Conservation (phyloP, 2,888 invertebrate genomes). For the Phania funesta region DNA sequence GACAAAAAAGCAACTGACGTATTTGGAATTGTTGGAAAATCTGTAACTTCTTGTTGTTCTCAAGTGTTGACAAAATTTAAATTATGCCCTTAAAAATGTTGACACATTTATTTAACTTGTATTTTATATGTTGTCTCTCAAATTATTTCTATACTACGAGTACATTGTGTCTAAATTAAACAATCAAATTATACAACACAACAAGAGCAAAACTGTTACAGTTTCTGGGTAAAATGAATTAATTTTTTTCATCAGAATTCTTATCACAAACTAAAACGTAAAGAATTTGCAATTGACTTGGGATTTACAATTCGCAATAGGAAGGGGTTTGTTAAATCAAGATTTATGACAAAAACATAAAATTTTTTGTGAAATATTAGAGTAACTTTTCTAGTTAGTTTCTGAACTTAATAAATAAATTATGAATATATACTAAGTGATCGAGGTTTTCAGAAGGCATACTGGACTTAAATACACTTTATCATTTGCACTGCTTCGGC, state of each 20-base stretch:
- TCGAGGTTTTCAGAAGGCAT: too few relatives aligned
- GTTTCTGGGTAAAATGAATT: conserved; percentile 39
- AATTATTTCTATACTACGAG: background rate
- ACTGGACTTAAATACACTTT: too few relatives aligned
- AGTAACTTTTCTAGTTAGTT: too few relatives aligned
- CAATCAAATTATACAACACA: conserved; percentile 41
- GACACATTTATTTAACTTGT: conserved; percentile 34
- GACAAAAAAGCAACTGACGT: background rate
- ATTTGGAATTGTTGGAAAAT: background rate
- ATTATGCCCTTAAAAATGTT: conserved; percentile 46
- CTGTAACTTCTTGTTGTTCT: conserved; percentile 32
- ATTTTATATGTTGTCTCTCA: background rate
- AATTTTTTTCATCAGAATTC: too few relatives aligned
- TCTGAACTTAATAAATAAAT: too few relatives aligned
- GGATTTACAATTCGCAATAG: background rate
- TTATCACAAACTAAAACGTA: conserved; percentile 17
- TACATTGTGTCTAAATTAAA: conserved; percentile 1
- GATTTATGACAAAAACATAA: too few relatives aligned
- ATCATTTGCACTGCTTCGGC: too few relatives aligned
- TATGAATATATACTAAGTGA: too few relatives aligned
- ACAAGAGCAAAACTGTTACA: too few relatives aligned
- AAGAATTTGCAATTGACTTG: conserved; percentile 32
- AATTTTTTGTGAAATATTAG: background rate
- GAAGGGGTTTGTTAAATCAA: background rate
- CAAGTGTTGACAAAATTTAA: conserved; percentile 23